A percentile compares a stretch with the other conserved stretches of the same genome.
Evolutionary conservation across 2,888 invertebrate genomes (phyloP).

Genomic region (Eilema caniola): DNA sequence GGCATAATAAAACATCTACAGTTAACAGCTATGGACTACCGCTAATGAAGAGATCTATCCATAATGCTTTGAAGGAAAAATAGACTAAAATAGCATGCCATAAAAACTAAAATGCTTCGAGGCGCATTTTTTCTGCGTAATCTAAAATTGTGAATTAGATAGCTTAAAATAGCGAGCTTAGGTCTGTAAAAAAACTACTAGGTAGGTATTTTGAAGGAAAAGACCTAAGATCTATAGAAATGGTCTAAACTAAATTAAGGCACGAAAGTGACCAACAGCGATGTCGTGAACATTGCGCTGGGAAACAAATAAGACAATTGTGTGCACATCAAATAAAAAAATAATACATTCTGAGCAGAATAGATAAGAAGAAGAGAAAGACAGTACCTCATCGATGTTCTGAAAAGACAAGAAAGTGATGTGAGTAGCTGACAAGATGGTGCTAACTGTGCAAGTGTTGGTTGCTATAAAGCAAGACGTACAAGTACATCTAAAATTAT

Average conservation of each 20-base stretch:
- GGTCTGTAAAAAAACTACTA: slow-evolving; percentile 46
- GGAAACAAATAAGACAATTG: slow-evolving; percentile 50
- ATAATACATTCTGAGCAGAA: slow-evolving; percentile 70
- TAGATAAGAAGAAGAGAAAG: slow-evolving; percentile 74
- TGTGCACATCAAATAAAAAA: slow-evolving; percentile 71
- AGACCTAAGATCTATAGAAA: slow-evolving; percentile 52
- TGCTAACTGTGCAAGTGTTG: slow-evolving; percentile 71
- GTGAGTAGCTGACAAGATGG: slow-evolving; percentile 76
- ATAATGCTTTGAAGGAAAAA: slow-evolving; percentile 24
- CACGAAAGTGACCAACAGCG: slow-evolving; percentile 53
- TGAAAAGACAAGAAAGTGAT: slow-evolving; percentile 87
- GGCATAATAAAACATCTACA: slow-evolving; percentile 15
- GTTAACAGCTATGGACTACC: slow-evolving; percentile 30
- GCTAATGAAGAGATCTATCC: slow-evolving; percentile 19
- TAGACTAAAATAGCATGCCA: slow-evolving; percentile 42
- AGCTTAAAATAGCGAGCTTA: slow-evolving; percentile 43
- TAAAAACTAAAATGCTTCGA: slow-evolving; percentile 27
- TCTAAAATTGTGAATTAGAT: slow-evolving; percentile 31
- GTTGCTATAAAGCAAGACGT: slow-evolving; percentile 48
- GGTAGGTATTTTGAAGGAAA: slow-evolving; percentile 36
- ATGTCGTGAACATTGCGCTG: slow-evolving; percentile 53
- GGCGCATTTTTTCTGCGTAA: slow-evolving; percentile 30
- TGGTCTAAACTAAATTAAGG: slow-evolving; percentile 56
- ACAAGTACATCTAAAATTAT: slow-evolving; percentile 38
- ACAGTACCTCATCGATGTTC: slow-evolving; percentile 88